phyloP scores from a whole-genome alignment of 2,888 invertebrate genomes.

The Augochlorella aurata region DNA sequence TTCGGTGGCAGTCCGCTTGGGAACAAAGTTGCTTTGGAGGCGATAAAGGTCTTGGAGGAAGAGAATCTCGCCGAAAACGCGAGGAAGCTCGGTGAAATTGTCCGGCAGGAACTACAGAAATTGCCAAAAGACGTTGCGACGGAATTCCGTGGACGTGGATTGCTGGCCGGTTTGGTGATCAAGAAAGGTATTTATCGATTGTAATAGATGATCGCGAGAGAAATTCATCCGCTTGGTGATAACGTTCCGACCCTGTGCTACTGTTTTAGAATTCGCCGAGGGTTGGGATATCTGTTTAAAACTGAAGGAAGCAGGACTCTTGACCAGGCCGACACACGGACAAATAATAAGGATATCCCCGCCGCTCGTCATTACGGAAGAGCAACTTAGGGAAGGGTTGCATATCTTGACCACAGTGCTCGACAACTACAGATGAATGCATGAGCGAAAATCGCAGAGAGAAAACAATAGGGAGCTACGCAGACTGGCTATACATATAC shows the following conservation, averaged over 20 bases:
- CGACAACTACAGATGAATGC: conserved; percentile 50
- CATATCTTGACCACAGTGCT: conserved; percentile 83
- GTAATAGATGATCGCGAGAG: too few relatives aligned
- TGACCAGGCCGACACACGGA: conserved; percentile 90
- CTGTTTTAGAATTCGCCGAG: conserved; percentile 83
- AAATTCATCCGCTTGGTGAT: not conserved
- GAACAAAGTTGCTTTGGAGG: conserved; percentile 88
- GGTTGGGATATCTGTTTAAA: conserved; percentile 87
- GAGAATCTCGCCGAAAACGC: conserved; percentile 90
- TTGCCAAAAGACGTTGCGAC: conserved; percentile 86
- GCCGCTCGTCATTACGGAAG: conserved; percentile 86
- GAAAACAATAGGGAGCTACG: not conserved
- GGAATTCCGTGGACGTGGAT: conserved; percentile 88
- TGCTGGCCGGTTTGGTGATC: conserved; percentile 90
- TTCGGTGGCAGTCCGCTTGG: conserved; percentile 93
- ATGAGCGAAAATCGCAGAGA: not conserved
- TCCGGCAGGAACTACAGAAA: conserved; percentile 85
- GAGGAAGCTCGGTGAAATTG: conserved; percentile 86
- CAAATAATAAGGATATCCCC: conserved; percentile 89
- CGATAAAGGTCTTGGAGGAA: conserved; percentile 88
- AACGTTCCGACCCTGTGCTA: not conserved
- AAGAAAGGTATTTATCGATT: conserved; percentile 83
- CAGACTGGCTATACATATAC: not conserved
- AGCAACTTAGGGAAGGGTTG: conserved; percentile 84
- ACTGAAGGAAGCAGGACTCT: conserved; percentile 86